These are phyloP conservation scores for Palythoa grandis DNA, from an alignment of 92 coral and sea anemone species.

Conservation along the genomic window DNA sequence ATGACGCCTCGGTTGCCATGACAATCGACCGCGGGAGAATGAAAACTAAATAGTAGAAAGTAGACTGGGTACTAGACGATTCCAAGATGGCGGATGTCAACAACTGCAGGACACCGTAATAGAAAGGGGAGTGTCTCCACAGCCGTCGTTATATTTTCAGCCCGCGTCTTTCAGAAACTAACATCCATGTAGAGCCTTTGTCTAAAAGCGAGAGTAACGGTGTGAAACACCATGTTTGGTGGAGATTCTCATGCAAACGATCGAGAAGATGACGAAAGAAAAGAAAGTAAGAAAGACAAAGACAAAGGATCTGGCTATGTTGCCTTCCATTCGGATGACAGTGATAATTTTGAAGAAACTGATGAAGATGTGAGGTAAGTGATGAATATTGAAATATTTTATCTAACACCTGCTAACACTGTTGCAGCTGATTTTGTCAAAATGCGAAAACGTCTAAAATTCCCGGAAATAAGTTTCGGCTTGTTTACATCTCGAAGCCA, in stretches of 20 bases:
- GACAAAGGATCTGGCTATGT: conserved; percentile 80
- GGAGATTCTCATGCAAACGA: conserved; percentile 67
- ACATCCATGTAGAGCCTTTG: conserved; percentile 11
- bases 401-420: neutral
- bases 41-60: conserved; percentile 16
- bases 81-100: conserved; percentile 79
- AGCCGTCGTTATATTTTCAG: neutral
- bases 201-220: neutral
- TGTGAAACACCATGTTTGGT: conserved; percentile 39
- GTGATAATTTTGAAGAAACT: conserved; percentile 79
- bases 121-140: conserved; percentile 49
- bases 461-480: neutral
- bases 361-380: conserved; percentile 69
- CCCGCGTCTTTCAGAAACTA: neutral
- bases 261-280: conserved; percentile 91
- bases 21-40: conserved; percentile 43
- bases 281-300: conserved; percentile 85
- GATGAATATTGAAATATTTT: neutral
- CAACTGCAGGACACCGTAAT: neutral
- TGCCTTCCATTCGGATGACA: conserved; percentile 94
- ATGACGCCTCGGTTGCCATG: conserved; percentile 50
- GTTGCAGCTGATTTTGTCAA: neutral
- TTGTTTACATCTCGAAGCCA: neutral
- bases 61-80: conserved; percentile 31
- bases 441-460: neutral